Base-by-base conservation (phyloP, 2,888 invertebrate species). In the Agrotis clavis region DNA sequence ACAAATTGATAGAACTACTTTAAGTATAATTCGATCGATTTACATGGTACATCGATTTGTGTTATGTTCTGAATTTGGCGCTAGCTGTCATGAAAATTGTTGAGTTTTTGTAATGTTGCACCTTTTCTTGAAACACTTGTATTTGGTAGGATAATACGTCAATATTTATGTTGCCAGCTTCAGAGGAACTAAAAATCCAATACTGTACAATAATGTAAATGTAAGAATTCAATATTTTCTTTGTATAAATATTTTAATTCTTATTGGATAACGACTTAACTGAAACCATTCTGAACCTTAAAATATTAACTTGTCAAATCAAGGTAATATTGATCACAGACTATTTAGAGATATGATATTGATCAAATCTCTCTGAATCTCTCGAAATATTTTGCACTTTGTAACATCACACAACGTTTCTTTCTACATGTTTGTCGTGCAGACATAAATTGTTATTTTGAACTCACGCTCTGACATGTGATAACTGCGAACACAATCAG, bases 1-100 rank as follows among this genome's bases (percentile, higher is more conserved):
- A 74, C 79, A 83, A 83, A 68, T 61, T 41, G 76, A 54, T 60
- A n/a, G n/a, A 66, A 71, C 69, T 78, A 75, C 74, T 84, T 56
- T 66, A 65, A 9, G 50, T 74, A 69, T 75, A 50, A 74, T 11
- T 7, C 18, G 50, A 54, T 54, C 51, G 25, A 70, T 63, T 81
- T 69, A 0, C 21, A 60, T 6, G 51, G 16, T 25, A 19, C 14
- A 16, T 54, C 21, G 7, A 1, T 41, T 47, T 57, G n/a, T 54
- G n/a, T 16, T n/a, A 59, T 18, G 53, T 59, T 4, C 13, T 48
- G 16, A 9, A 7, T 50, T n/a, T 66, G 73, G 84, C 86, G 68
- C 66, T 74, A 84, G 74, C 67, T 18, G 74, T 51, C 13, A 9
- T 11, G 0, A 5, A 79, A 60, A 51, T 16, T 2, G 0, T 0